phyloP scores from a whole-genome alignment of 2,113 vertebrate species.

The Alethe diademata region DNA sequence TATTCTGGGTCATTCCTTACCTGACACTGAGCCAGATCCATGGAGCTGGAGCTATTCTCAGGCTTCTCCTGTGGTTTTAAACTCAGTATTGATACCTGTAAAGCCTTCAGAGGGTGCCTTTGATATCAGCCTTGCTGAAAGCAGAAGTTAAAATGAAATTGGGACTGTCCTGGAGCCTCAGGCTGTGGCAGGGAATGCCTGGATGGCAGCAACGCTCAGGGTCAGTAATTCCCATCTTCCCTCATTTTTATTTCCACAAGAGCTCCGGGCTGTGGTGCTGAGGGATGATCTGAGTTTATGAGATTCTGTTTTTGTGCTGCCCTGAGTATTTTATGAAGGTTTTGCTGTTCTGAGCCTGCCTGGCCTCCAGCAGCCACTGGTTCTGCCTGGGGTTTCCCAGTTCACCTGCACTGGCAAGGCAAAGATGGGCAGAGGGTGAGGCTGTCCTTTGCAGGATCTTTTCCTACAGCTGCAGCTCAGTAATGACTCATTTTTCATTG shows the following conservation, averaged over 20 bases:
- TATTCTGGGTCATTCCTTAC: not conserved
- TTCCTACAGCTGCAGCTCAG: not conserved
- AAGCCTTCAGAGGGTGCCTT: not conserved
- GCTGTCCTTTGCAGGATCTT: not conserved
- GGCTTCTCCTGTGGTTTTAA: not conserved
- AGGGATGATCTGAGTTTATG: not conserved
- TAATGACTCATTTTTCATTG: not conserved
- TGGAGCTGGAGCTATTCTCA: not conserved
- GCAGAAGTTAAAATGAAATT: not conserved
- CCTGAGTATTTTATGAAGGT: not conserved
- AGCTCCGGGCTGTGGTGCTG: not conserved
- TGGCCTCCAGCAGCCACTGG: fast-evolving
- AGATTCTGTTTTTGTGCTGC: not conserved
- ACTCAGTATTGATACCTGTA: not conserved
- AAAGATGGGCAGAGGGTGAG: not conserved
- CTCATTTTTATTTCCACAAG: fast-evolving
- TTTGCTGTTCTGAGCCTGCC: not conserved
- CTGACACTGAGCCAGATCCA: not conserved
- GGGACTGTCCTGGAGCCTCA: not conserved
- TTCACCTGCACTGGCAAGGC: not conserved
- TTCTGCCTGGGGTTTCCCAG: not conserved
- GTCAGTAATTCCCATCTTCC: not conserved
- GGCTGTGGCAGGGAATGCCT: not conserved
- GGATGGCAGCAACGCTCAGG: fast-evolving
- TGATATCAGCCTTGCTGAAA: not conserved